Evolutionary conservation across 2,888 invertebrate genomes (phyloP).

Genomic region (Desoria tigrina): DNA sequence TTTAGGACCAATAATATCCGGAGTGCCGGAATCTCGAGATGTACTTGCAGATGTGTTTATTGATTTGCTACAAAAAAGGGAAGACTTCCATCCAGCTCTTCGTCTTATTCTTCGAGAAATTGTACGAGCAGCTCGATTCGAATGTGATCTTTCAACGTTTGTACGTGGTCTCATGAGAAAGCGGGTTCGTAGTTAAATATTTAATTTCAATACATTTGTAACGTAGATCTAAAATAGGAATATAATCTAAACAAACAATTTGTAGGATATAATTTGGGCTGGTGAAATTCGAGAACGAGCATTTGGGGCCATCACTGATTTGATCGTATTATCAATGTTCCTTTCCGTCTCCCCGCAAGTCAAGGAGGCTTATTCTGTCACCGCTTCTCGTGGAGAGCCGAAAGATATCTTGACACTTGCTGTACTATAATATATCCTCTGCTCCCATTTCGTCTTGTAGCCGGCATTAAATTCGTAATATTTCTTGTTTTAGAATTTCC

Average conservation of each 20-base stretch:
- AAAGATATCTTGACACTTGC: slow-evolving; percentile 45
- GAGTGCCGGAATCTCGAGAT: slow-evolving; percentile 78
- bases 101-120: slow-evolving; percentile 85
- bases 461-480: not conserved
- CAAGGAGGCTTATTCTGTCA: slow-evolving; percentile 68
- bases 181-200: no score
- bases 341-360: slow-evolving; percentile 76
- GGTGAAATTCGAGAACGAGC: slow-evolving; percentile 66
- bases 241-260: no score
- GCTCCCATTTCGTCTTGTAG: not conserved
- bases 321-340: slow-evolving; percentile 81
- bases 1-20: slow-evolving; percentile 83
- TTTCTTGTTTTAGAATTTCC: slow-evolving; percentile 57
- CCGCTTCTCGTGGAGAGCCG: slow-evolving; percentile 60
- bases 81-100: slow-evolving; percentile 85
- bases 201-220: slow-evolving; percentile 1
- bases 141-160: slow-evolving; percentile 76
- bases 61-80: slow-evolving; percentile 81
- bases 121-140: slow-evolving; percentile 78
- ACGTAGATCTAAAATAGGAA: no score
- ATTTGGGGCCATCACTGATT: slow-evolving; percentile 78
- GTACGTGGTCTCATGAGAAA: slow-evolving; percentile 72
- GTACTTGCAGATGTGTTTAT: slow-evolving; percentile 78
- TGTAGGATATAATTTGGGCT: slow-evolving; percentile 31
- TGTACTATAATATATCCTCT: slow-evolving; percentile 35